Evolutionary conservation across 2,888 invertebrate genomes (phyloP).

Genomic region (Cerastis leucographa): DNA sequence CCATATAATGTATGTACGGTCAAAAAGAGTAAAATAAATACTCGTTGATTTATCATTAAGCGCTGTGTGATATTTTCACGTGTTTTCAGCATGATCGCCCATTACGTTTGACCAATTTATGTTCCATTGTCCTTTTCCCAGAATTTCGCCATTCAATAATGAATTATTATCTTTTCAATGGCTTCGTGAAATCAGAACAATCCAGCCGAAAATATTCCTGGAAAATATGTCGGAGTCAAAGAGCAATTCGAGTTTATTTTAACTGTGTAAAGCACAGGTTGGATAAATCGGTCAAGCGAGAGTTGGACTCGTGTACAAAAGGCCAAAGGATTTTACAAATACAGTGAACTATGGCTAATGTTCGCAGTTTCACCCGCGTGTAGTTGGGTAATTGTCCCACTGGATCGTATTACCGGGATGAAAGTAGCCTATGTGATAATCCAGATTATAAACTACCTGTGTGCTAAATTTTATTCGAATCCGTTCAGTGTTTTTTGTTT

Average conservation of each 20-base stretch:
- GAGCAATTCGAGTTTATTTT: not conserved
- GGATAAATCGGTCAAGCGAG: not conserved
- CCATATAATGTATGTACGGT: not conserved
- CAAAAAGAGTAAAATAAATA: conserved; percentile 4
- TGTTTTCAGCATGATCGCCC: conserved; percentile 12
- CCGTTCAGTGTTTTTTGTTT: not conserved
- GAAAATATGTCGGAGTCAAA: not conserved
- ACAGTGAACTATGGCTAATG: not conserved
- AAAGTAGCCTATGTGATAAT: not conserved
- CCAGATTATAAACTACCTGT: not conserved
- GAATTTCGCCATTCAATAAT: conserved; percentile 8
- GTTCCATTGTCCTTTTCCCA: conserved; percentile 3
- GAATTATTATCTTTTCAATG: conserved; percentile 24
- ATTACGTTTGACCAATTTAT: conserved; percentile 28
- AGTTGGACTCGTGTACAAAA: not conserved
- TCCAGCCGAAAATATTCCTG: not conserved
- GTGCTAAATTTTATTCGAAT: not conserved
- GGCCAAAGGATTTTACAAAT: not conserved
- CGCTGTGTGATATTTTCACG: conserved; percentile 3
- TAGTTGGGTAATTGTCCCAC: not conserved
- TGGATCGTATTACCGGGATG: not conserved
- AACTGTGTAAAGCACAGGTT: not conserved
- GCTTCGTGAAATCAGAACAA: conserved; percentile 7
- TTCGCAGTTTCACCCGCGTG: not conserved
- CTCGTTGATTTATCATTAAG: conserved; percentile 13